Conservation (phyloP, 1,140 invertebrate genomes). For the Listronotus oregonensis region DNA sequence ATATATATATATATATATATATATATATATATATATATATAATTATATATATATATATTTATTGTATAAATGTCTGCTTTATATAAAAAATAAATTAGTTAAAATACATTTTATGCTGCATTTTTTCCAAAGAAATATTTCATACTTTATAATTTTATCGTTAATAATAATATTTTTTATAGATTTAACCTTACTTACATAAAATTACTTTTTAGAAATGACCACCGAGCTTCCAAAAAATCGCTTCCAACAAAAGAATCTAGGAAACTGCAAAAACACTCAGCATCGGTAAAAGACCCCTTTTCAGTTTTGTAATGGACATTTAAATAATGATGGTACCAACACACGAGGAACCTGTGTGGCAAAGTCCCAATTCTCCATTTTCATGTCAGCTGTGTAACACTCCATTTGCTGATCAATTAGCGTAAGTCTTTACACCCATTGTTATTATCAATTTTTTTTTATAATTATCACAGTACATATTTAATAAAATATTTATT, state of each 20-base stretch:
- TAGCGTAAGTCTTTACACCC: slow-evolving; percentile 52
- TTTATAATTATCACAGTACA: too few relatives aligned
- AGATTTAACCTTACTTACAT: neutral
- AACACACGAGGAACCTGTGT: slow-evolving; percentile 49
- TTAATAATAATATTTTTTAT: too few relatives aligned
- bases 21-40: too few relatives aligned
- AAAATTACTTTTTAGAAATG: slow-evolving; percentile 50
- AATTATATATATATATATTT: too few relatives aligned
- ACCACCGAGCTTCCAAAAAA: slow-evolving; percentile 58
- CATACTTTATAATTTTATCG: too few relatives aligned
- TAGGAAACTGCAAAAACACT: slow-evolving; percentile 62
- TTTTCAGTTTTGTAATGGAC: slow-evolving; percentile 50
- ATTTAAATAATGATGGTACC: slow-evolving; percentile 47
- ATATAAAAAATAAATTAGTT: too few relatives aligned
- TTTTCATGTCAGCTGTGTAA: slow-evolving; percentile 74
- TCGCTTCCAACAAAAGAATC: slow-evolving; percentile 72
- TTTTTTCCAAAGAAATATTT: too few relatives aligned
- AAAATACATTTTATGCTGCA: too few relatives aligned
- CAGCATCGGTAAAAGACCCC: slow-evolving; percentile 30
- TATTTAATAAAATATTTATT: neutral
- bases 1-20: too few relatives aligned
- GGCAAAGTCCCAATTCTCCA: slow-evolving; percentile 44
- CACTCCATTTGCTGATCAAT: slow-evolving; percentile 67
- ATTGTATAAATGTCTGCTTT: too few relatives aligned
- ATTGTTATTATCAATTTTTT: too few relatives aligned